phyloP scores from a whole-genome alignment of 2,888 invertebrate species.

The Lasioglossum zephyrum region DNA sequence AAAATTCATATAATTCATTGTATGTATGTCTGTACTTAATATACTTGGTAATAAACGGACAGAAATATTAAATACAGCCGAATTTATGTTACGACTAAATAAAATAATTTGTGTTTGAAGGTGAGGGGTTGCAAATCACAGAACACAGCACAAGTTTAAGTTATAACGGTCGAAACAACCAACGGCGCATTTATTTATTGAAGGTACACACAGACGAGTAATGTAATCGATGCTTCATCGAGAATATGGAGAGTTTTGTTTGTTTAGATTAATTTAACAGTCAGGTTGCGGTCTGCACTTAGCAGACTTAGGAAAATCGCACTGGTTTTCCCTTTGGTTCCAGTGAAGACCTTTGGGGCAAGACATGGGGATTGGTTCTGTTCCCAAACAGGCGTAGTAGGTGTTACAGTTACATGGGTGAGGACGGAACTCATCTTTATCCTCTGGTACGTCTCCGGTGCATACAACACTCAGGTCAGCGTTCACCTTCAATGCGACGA shows the following conservation, averaged over 20 bases:
- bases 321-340: accelerated
- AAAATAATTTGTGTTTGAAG: no score
- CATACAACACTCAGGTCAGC: not conserved
- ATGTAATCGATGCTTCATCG: not conserved
- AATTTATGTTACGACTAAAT: no score
- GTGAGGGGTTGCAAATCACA: no score
- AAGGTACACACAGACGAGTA: not conserved
- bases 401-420: not conserved
- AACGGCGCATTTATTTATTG: not conserved
- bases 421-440: not conserved
- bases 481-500: not conserved
- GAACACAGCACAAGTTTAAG: no score
- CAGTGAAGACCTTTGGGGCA: not conserved
- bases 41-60: no score
- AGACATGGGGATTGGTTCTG: not conserved
- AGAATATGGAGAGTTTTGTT: not conserved
- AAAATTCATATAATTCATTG: no score
- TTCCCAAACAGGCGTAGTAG: not conserved
- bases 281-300: not conserved
- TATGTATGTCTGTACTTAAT: no score
- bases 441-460: accelerated
- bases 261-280: not conserved
- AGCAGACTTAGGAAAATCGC: not conserved
- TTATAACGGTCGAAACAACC: no score
- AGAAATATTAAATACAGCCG: no score